Conservation (phyloP, 1,140 invertebrate species). For the Battus philenor region DNA sequence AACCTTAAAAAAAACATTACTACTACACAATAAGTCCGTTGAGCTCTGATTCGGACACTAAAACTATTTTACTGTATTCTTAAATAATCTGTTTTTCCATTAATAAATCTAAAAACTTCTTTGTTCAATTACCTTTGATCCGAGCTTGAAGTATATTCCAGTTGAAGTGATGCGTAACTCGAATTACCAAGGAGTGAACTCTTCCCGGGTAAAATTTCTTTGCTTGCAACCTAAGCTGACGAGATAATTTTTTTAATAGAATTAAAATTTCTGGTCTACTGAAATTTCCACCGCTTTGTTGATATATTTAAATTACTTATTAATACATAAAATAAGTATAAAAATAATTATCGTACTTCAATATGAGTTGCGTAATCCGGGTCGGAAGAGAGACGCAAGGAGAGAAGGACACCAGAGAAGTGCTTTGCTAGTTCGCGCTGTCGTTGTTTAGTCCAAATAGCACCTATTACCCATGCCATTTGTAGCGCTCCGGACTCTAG, state of each 20-base stretch:
- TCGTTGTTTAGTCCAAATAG: slow-evolving; percentile 55
- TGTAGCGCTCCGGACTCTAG: slow-evolving; percentile 49
- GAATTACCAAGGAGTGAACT: slow-evolving; percentile 43
- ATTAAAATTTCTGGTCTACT: not conserved
- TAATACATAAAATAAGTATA: too few relatives aligned
- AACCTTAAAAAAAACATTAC: too few relatives aligned
- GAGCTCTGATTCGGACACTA: too few relatives aligned
- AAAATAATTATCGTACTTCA: slow-evolving; percentile 31
- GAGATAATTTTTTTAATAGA: not conserved
- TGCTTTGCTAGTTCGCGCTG: slow-evolving; percentile 51
- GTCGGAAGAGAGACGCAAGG: slow-evolving; percentile 51
- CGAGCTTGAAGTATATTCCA: slow-evolving; percentile 62
- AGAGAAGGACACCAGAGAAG: slow-evolving; percentile 53
- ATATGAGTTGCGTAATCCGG: slow-evolving; percentile 46
- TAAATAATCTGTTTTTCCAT: too few relatives aligned
- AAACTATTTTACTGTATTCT: too few relatives aligned
- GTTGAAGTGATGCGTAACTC: slow-evolving; percentile 55
- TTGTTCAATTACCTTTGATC: slow-evolving; percentile 64
- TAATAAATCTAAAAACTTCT: too few relatives aligned
- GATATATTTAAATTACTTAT: too few relatives aligned
- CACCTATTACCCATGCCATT: slow-evolving; percentile 62
- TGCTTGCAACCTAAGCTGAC: slow-evolving; percentile 52
- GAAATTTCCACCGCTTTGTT: too few relatives aligned
- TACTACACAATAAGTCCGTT: too few relatives aligned
- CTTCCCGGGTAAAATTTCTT: slow-evolving; percentile 55